Base-by-base conservation (phyloP, 1,140 invertebrate genomes). In the Euura lappo region DNA sequence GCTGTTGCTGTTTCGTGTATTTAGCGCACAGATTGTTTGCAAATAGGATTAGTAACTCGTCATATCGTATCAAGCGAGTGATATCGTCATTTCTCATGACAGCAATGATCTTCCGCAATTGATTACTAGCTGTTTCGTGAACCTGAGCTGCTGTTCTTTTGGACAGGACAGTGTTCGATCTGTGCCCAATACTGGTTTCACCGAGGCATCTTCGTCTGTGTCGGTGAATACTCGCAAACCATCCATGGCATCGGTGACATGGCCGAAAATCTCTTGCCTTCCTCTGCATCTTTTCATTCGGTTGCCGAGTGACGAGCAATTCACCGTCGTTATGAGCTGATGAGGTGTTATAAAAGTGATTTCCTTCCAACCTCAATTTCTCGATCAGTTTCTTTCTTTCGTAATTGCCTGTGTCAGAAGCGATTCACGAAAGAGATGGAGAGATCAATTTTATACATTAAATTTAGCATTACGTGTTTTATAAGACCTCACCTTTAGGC, bases 21-120 rank as follows among this genome's bases (percentile, higher is more conserved):
- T 73, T 74, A 0, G 64, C 69, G 68, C 74, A 74, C 51, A 76
- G 45, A 65, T 72, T 74, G 45, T 78, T 78, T 0, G 44, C 77
- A 51, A 64, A 78, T 11, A 44, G 6, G 13, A 74, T 78, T 2
- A 76, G 10, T n/a, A 76, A 28, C 2, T 72, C 13, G 70, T 78
- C 75, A 70, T 76, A 78, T 46, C 71, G 13, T 4, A 76, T 76
- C 0, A 60, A n/a, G 1, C 72, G 66, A n/a, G 68, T 69, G 10
- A 74, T 74, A 13, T 73, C 68, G 8, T 78, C 73, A 65, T 78
- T 73, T 51, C 75, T 68, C 42, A 74, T 13, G 11, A 71, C 11
- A 8, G 75, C 71, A n/a, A 78, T 66, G 28, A 68, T 13, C 8
- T 47, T 44, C 45, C 73, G 28, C 8, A 76, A 13, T 8, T 68